Evolutionary conservation across 2,797 vertebrate genomes (phyloP), one percentile per base, ranked within the genome.

Genomic region (Enoplosus armatus): DNA sequence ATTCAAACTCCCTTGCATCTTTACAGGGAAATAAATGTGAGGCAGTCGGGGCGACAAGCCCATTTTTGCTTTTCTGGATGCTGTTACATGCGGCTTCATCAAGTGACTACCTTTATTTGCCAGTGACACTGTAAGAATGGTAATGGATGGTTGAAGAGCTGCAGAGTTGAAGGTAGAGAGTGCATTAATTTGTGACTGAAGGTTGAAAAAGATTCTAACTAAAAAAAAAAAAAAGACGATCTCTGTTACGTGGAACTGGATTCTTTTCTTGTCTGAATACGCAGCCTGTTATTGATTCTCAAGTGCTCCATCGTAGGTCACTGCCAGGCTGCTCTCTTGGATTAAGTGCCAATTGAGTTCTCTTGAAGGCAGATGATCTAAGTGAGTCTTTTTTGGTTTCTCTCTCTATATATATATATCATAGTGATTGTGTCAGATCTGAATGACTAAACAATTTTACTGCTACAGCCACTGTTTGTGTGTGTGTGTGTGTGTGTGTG

Each of bases 401-500:
- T n/a, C n/a, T 62, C 55, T 58, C 5, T 24, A 0, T 27, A 31
- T 69, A 8, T 41, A 26, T 51, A 58, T 51, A 67, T 72, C n/a
- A 8, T 41, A 20, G 51, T 15, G 0, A 31, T 53, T 20, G 6
- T 62, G 35, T 54, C 71, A 56, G 4, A 24, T 27, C 69, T 58
- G 39, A 56, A 27, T 69, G 48, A n/a, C 31, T n/a, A 5, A 39
- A 35, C 26, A 66, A 18, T 51, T 37, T 8, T 37, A 1, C 29
- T 48, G 24, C 26, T 22, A 37, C 27, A 26, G 20, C 16, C 11
- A 9, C 10, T 5, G n/a, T 67, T 47, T 61, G 58, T 69, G 47
- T 68, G 63, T 61, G 72, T 75, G 48, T 51, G 61, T 61, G 53
- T 72, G 72, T 64, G 22, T 48, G 69, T 54, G 61, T 66, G 77